Base-by-base conservation (phyloP, 2,113 vertebrate genomes). In the Myotis lucifugus region DNA sequence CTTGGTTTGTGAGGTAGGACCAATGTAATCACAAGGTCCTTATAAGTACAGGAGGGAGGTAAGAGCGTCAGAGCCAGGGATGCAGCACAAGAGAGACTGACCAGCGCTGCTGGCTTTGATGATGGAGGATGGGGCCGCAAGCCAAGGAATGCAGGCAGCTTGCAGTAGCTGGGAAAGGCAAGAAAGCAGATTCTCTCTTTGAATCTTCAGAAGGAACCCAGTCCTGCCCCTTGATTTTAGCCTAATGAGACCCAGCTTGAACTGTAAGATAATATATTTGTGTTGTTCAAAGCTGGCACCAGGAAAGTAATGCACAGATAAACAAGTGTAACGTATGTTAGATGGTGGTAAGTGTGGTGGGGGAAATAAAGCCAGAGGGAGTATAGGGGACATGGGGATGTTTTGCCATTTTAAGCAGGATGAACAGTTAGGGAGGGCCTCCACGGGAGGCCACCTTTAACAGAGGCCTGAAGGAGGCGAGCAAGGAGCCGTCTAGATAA, bases 101-200 rank as follows among this genome's bases (percentile, higher is more conserved):
- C 13, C 0, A 0, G 13, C 10, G 0, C 52, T 6, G 67, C 85
- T 29, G 52, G 21, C 84, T 59, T 21, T 7, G 73, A 27, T 3
- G 23, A 2, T 7, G 8, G 40, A 21, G 56, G 64, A 13, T 14
- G 32, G 56, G 27, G n/a, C 48, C 19, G 0, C 0, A 0, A 13
- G 82, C 81, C 27, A 3, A 23, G 50, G 73, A 2, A 4, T 0
- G 7, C 18, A 0, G 73, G 67, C 1, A 2, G 21, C 77, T 21
- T 27, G 15, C 0, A 8, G 69, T n/a, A 29, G 34, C 70, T 4
- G 50, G 9, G 27, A 3, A n/a, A 59, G 25, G 25, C 8, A 0
- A 7, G 7, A 78, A 69, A 34, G 4, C 4, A 4, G 69, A 5
- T 3, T 27, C 48, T 37, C 70, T 77, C 70, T 77, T 17, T 1